Evolutionary conservation across 2,113 vertebrate genomes (phyloP).

Genomic region (Macquaria ambigua): DNA sequence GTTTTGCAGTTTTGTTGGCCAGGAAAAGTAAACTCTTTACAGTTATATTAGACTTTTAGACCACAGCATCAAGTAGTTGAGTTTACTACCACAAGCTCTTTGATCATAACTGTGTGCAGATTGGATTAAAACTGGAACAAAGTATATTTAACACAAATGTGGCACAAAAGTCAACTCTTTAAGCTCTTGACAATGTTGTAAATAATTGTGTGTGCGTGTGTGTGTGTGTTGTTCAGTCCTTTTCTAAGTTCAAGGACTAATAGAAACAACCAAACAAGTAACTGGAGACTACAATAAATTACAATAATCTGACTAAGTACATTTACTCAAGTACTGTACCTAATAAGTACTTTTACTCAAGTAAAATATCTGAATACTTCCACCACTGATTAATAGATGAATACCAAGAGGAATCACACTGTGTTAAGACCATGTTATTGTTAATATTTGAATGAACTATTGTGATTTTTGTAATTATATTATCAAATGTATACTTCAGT

Average conservation of each 20-base stretch:
- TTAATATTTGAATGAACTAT: not conserved
- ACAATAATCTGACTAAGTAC: not conserved
- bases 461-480: not conserved
- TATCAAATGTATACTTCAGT: not conserved
- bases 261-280: not conserved
- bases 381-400: not conserved
- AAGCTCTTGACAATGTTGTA: no score
- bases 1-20: not conserved
- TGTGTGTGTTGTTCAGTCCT: no score
- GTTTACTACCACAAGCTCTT: not conserved
- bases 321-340: not conserved
- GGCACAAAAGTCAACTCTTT: no score
- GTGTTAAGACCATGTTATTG: not conserved
- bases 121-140: not conserved
- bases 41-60: not conserved
- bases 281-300: not conserved
- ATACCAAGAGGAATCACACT: not conserved
- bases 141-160: not conserved
- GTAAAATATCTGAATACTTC: not conserved
- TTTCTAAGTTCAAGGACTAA: not conserved
- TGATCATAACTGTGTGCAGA: not conserved
- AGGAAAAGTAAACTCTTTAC: not conserved
- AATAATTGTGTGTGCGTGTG: no score
- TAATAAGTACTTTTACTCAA: not conserved
- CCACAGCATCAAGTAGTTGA: not conserved